Base-by-base conservation (phyloP, 2,113 vertebrate genomes). In the Acanthochromis polyacanthus region DNA sequence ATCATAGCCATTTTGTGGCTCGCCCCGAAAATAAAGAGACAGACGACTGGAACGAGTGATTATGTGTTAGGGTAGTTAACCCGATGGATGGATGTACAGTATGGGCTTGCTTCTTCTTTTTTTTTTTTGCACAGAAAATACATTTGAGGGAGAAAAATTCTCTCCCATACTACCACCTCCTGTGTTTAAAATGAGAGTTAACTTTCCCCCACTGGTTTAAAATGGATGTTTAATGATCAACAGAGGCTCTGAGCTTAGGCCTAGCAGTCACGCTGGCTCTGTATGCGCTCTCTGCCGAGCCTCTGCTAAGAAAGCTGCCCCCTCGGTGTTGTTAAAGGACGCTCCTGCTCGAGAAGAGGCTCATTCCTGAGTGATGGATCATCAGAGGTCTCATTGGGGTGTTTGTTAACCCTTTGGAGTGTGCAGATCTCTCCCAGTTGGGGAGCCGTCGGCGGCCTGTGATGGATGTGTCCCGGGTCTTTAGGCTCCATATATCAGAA, bases 201-300 rank as follows among this genome's bases (percentile, higher is more conserved):
- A 91, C 93, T 92, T 93, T 92, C 88, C 87, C 91, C 93, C 82
- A 91, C 90, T 89, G 93, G 48, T 93, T 91, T 71, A 70, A 91
- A 93, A 93, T 90, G 90, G 93, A 85, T 91, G 87, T 93, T 93
- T 92, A 93, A 93, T 93, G 91, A 92, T 93, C 91, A 85, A 89
- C 88, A 80, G 89, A 89, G 87, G 80, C 88, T 86, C 23, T 60
- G 70, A 80, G 84, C 85, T 84, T 43, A 70, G 86, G 74, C 88
- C 82, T 52, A 63, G 79, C 87, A 81, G 87, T 84, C 83, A 80
- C 62, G 56, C 88, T 66, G 85, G 70, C 71, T 87, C 71, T 83
- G 20, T 76, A 66, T 57, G 65, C 73, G 30, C 78, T 84, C 86
- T 17, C 48, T 23, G 59, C 48, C n/a, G 17, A 56, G 62, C 38